phyloP scores from a whole-genome alignment of 2,888 invertebrate genomes.

The Antheraea assamensis region DNA sequence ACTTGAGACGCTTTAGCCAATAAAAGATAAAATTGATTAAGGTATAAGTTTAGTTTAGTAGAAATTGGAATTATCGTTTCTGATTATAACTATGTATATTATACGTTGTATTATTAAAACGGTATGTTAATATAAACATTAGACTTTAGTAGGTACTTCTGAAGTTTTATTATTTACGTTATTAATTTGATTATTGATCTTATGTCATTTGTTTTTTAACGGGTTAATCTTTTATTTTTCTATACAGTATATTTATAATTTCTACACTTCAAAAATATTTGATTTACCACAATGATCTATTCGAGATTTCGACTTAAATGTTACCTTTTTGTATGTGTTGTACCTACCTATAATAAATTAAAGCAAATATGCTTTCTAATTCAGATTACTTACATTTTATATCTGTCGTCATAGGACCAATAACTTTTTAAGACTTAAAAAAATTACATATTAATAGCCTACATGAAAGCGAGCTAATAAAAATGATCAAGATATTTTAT shows the following conservation, averaged over 20 bases:
- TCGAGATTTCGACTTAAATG: background rate
- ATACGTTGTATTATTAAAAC: background rate
- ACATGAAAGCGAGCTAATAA: background rate
- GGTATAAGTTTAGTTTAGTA: slow-evolving; percentile 45
- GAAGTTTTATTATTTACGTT: background rate
- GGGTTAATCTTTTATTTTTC: no score
- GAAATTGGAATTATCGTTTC: slow-evolving; percentile 17
- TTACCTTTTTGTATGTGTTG: background rate
- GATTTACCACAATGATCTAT: no score
- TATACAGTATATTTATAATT: no score
- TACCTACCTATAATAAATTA: background rate
- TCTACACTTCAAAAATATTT: no score
- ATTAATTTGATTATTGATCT: background rate
- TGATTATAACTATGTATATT: slow-evolving; percentile 7
- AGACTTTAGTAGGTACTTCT: background rate
- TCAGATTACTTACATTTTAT: background rate
- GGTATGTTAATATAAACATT: background rate
- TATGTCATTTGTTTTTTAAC: no score
- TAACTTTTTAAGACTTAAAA: no score
- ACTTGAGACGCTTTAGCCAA: slow-evolving; percentile 56
- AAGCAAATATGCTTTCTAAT: background rate
- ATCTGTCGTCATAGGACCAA: no score
- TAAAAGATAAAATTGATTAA: slow-evolving; percentile 62
- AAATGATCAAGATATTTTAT: background rate
- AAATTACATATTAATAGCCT: background rate